Evolutionary conservation across 2,888 invertebrate genomes (phyloP), one percentile per base, ranked within the genome.

Genomic region (Hemistola chrysoprasaria): DNA sequence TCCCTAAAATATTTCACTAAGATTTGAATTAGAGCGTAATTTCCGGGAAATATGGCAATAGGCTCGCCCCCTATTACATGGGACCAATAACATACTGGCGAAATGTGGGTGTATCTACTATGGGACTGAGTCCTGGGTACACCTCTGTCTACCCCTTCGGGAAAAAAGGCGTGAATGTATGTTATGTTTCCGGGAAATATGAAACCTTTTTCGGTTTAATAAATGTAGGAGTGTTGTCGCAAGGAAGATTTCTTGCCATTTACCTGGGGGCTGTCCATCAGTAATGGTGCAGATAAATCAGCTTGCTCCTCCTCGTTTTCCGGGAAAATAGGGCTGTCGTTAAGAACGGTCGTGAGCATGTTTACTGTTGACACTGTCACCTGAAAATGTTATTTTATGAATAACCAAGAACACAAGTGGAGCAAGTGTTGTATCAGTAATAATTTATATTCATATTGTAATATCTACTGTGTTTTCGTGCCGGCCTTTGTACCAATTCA

Each of bases 311-410:
- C 91, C 56, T 94, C 94, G 62, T 93, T 93, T 67, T 94, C 94
- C n/a, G 95, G 95, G 65, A 95, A 94, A 43, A 95, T 93, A 23
- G 96, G 95, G 50, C 95, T 95, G 81, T 96, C 95, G 80, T 95
- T 95, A 50, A 96, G 90, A 6, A 95, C 95, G 22, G 95, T 95
- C 25, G 95, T 95, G 53, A 97, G 91, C 93, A 97, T 94, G 79
- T 97, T 97, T 71, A 97, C 95, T 31, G 96, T 96, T 33, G 96
- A 95, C 34, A 96, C 96, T 28, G 97, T 97, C 64, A 97, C 90
- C 90, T 90, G 60, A 29, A 69, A 51, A 44, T 8, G 43, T 42
- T 48, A 47, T 33, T 28, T 37, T 44, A 40, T 46, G 37, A 41
- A 50, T 43, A 42, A 28, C 20, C 29, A 11, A 22, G 28, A 28